Evolutionary conservation across 2,113 vertebrate species (phyloP).

Genomic region (Clarias macrocephalus): DNA sequence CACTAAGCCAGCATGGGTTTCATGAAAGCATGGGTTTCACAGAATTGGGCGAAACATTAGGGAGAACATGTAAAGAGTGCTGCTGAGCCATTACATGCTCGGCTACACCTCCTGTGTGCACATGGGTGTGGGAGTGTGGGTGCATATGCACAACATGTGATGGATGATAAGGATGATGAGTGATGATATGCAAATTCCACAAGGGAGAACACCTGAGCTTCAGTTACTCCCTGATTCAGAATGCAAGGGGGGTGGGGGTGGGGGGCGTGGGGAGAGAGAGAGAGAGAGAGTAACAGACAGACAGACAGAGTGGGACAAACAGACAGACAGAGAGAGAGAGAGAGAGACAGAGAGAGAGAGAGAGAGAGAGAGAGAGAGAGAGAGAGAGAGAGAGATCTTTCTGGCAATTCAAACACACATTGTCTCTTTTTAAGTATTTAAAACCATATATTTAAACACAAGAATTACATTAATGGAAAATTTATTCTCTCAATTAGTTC

Average conservation of each 20-base stretch:
- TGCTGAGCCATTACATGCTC: conserved; percentile 41
- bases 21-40: background rate
- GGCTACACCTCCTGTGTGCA: conserved; percentile 30
- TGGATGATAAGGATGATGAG: conserved; percentile 74
- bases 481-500: background rate
- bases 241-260: background rate
- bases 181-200: conserved; percentile 69
- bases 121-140: conserved; percentile 31
- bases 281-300: background rate
- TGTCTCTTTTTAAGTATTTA: background rate
- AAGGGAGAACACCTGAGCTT: conserved; percentile 72
- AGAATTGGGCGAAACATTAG: conserved; percentile 10
- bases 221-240: conserved; percentile 48
- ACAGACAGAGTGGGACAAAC: background rate
- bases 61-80: conserved; percentile 30
- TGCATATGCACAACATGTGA: conserved; percentile 68
- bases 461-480: background rate
- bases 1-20: background rate
- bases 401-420: background rate
- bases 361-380: background rate
- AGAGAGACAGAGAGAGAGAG: background rate
- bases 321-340: background rate
- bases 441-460: background rate
- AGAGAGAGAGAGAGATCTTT: background rate
- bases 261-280: background rate